These are phyloP conservation scores for Hemibagrus guttatus DNA, from an alignment of 2,797 vertebrate genomes.

Conservation along the genomic window DNA sequence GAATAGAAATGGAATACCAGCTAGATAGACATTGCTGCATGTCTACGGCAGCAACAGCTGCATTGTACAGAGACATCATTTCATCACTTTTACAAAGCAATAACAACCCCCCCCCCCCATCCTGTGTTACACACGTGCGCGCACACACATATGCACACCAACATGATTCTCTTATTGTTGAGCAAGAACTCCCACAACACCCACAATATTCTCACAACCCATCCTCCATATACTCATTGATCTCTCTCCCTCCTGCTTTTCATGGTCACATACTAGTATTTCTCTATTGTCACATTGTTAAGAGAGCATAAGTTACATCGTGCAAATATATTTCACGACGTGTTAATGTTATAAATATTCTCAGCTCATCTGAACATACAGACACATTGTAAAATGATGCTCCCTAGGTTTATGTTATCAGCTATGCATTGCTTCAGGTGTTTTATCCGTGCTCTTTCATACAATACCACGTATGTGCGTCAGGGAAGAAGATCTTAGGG, in stretches of 20 bases:
- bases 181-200: slow-evolving; percentile 81
- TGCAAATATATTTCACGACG: neutral
- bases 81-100: slow-evolving; percentile 80
- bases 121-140: slow-evolving; percentile 56
- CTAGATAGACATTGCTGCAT: slow-evolving; percentile 68
- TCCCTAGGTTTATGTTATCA: neutral
- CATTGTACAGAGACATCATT: slow-evolving; percentile 79
- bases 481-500: slow-evolving; percentile 58
- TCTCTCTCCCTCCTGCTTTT: slow-evolving; percentile 71
- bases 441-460: slow-evolving; percentile 31
- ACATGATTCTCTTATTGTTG: slow-evolving; percentile 82
- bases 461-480: slow-evolving; percentile 48
- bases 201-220: slow-evolving; percentile 78
- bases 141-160: slow-evolving; percentile 57
- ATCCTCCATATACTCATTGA: slow-evolving; percentile 44
- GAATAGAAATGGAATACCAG: slow-evolving; percentile 68
- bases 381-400: neutral
- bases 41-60: slow-evolving; percentile 77
- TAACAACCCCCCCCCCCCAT: slow-evolving; percentile 68
- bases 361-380: neutral
- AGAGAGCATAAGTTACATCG: neutral
- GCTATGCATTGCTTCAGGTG: neutral
- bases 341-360: neutral
- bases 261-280: slow-evolving; percentile 66
- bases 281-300: slow-evolving; percentile 62